Base-by-base conservation (phyloP, 53 echinoderm and acorn worm species). In the Actinopyga echinites region DNA sequence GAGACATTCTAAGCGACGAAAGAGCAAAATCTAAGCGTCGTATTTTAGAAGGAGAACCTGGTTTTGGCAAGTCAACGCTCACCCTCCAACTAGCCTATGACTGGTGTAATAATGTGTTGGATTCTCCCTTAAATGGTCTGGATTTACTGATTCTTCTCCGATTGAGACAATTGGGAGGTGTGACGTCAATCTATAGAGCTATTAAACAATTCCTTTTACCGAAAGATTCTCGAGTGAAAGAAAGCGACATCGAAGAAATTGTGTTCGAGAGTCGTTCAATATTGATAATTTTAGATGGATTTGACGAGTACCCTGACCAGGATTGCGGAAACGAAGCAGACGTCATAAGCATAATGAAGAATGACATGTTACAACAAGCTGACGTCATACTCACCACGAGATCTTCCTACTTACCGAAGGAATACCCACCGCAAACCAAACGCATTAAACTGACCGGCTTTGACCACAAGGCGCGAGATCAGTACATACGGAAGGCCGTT, bases 301-400 rank as follows among this genome's bases (percentile, higher is more conserved):
- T 40, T 23, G 71, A 71, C 44, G 71, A 71, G 71, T 71, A 71
- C 12, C 71, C 71, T 3, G 71, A 71, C 15, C 40, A 71, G 22
- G 71, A 71, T 20, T 13, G 49, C 49, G 49, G 68, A 8, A 33
- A 2, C 4, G 40, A 67, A 32, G 22, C 68, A 12, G 68, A 67
- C 68, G 9, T 67, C 22, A 36, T 36, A 21, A 34, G 37, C 68
- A 67, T 67, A 30, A 30, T 67, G 3, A 67, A 6, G 30, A 67
- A 67, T 21, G 37, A 67, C 22, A 67, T 67, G 68, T 67, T 30
- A 13, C 68, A 67, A 11, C 35, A 67, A 10, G 21, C 34, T 34
- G 37, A 32, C 68, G 68, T 67, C 32, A 67, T 67, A 17, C 36
- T 67, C 21, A 67, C 68, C 2, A 67, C 68, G 2, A 67, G 68